A percentile compares a stretch with the other conserved stretches of the same genome.
Conservation (phyloP, 2,113 vertebrate genomes). For the Paralichthys olivaceus region DNA sequence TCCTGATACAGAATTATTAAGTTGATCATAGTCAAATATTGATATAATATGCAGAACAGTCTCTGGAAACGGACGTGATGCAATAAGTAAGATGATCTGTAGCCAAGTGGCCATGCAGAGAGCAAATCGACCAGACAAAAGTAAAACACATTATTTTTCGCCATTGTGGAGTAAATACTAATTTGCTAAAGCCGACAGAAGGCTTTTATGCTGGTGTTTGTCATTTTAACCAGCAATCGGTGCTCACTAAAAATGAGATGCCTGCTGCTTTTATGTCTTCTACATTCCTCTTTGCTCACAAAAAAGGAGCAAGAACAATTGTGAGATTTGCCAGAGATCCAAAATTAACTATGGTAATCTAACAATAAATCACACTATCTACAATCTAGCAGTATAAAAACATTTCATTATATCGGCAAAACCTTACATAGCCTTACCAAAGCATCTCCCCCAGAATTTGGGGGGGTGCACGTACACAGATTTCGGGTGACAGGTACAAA, state of each 20-base stretch:
- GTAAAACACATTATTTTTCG: no score
- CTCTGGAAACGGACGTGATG: not conserved
- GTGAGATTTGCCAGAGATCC: not conserved
- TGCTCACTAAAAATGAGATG: not conserved
- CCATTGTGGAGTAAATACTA: no score
- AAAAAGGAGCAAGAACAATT: not conserved
- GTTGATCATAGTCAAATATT: not conserved
- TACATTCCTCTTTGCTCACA: not conserved
- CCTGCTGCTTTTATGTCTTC: not conserved
- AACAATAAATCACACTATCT: not conserved
- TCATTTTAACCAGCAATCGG: no score
- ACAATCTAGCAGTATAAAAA: not conserved
- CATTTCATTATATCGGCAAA: not conserved
- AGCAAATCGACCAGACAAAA: not conserved
- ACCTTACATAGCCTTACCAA: no score
- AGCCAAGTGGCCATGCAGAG: no score
- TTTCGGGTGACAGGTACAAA: no score
- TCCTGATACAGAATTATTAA: not conserved
- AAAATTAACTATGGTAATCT: not conserved
- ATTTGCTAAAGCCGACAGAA: no score
- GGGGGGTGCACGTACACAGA: no score
- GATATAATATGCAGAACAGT: not conserved
- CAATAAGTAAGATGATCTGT: not conserved
- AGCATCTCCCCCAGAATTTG: no score
- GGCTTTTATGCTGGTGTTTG: no score